Evolutionary conservation across 2,113 vertebrate genomes (phyloP).

Genomic region (Megaceryle torquata): DNA sequence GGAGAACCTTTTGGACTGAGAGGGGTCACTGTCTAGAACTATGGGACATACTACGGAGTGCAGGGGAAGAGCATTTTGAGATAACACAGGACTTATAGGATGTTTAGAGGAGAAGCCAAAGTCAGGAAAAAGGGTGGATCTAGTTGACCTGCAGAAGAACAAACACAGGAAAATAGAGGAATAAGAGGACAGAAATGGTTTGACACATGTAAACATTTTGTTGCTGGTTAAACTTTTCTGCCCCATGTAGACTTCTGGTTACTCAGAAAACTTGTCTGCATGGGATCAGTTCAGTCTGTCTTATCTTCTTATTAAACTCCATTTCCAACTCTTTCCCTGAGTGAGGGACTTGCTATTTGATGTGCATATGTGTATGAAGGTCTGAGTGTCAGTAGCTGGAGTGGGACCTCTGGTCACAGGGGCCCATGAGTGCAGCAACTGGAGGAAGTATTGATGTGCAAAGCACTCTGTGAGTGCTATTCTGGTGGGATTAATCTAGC

Average conservation of each 20-base stretch:
- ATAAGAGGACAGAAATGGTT: neutral
- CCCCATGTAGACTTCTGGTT: neutral
- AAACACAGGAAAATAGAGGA: neutral
- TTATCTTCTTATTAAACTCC: neutral
- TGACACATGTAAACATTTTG: neutral
- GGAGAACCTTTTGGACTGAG: neutral
- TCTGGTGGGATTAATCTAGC: neutral
- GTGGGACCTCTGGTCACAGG: neutral
- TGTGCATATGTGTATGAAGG: accelerated
- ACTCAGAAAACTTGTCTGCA: neutral
- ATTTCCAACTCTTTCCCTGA: neutral
- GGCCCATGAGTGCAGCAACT: accelerated
- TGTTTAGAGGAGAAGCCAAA: neutral
- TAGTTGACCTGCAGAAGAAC: neutral
- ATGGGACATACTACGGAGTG: neutral
- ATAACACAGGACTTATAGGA: neutral
- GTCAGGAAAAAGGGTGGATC: neutral
- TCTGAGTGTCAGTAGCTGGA: neutral
- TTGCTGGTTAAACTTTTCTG: neutral
- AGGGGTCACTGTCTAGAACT: neutral
- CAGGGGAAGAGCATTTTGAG: neutral
- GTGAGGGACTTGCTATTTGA: neutral
- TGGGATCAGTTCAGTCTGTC: neutral
- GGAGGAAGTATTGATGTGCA: neutral
- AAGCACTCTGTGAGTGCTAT: neutral